These are phyloP conservation scores for Ceratotherium simum DNA, from an alignment of 2,113 vertebrate genomes.

Conservation along the genomic window DNA sequence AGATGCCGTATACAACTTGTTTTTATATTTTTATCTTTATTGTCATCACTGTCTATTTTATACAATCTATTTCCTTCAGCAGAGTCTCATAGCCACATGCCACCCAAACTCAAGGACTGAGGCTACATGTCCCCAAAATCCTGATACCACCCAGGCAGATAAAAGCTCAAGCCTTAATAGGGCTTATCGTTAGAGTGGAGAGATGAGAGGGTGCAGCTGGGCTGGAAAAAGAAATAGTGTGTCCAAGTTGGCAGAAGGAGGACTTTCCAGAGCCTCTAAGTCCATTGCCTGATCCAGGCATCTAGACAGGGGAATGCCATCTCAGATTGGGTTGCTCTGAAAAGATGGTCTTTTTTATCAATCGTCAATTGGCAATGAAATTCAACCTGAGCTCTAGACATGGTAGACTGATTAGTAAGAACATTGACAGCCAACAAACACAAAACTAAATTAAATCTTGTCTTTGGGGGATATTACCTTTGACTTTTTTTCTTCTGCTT, in stretches of 20 bases:
- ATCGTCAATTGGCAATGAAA: conserved; percentile 83
- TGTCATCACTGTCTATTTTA: conserved; percentile 43
- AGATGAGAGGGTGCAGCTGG: conserved; percentile 22
- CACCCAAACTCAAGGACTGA: conserved; percentile 27
- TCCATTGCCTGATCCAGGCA: conserved; percentile 22
- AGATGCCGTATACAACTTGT: conserved; percentile 4
- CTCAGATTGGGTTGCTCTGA: conserved; percentile 71
- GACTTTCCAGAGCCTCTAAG: background rate
- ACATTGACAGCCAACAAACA: background rate
- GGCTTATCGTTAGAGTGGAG: conserved; percentile 52
- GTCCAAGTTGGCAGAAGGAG: background rate
- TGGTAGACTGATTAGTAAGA: conserved; percentile 68
- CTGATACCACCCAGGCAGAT: conserved; percentile 71
- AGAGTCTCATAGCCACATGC: conserved; percentile 36
- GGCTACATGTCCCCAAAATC: conserved; percentile 16
- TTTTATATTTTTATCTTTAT: conserved; percentile 69
- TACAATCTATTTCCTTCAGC: conserved; percentile 61
- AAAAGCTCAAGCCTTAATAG: conserved; percentile 8
- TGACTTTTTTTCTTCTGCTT: background rate
- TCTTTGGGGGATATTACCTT: background rate
- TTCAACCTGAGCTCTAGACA: conserved; percentile 80
- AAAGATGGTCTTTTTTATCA: conserved; percentile 80
- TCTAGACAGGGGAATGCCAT: conserved; percentile 60
- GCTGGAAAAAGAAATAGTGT: background rate
- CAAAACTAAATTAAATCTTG: background rate